phyloP scores from a whole-genome alignment of 2,113 vertebrate species.

The Crotalus horridus region DNA sequence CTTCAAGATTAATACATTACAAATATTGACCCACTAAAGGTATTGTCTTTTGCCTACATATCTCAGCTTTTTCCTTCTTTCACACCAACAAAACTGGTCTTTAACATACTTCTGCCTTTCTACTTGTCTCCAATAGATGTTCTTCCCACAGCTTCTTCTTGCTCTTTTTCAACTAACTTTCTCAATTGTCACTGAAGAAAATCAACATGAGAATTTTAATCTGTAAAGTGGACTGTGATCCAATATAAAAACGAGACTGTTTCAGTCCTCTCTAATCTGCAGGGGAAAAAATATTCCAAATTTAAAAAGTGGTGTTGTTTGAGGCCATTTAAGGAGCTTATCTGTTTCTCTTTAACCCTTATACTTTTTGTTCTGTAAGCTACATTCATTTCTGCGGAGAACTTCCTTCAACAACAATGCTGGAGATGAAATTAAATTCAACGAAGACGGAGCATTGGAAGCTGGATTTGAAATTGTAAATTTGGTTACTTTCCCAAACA shows the following conservation, averaged over 20 bases:
- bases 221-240: no score
- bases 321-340: neutral
- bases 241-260: neutral
- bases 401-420: neutral
- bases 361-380: neutral
- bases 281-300: neutral
- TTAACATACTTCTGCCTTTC: no score
- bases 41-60: no score
- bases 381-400: neutral
- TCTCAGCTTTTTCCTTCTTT: no score
- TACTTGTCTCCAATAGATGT: no score
- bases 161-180: neutral
- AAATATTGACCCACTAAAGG: no score
- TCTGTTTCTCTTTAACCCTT: neutral
- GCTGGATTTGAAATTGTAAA: no score
- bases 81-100: no score
- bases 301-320: neutral
- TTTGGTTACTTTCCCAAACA: no score
- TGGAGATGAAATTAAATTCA: no score
- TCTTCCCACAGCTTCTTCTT: neutral
- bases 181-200: neutral
- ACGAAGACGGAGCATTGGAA: no score
- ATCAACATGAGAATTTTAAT: no score
- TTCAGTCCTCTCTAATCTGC: neutral
- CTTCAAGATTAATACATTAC: neutral